Percentiles rank a stretch among this genome's conserved stretches.
These are phyloP conservation scores for Tragulus kanchil DNA, from an alignment of 2,113 vertebrate genomes.

Conservation along the genomic window DNA sequence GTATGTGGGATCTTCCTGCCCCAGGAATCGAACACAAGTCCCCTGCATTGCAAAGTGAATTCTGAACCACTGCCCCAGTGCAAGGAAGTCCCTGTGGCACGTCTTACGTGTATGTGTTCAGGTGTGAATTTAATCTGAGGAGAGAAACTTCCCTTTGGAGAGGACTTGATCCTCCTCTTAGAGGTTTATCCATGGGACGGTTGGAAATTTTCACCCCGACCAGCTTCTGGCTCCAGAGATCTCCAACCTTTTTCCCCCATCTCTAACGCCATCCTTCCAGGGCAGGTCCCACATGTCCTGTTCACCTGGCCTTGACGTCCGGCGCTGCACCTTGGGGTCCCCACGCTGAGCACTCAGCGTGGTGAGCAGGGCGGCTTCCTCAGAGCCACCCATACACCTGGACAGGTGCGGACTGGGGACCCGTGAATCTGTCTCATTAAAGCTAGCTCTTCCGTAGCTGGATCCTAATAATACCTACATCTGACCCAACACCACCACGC, in stretches of 20 bases:
- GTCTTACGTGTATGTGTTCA: rapidly evolving
- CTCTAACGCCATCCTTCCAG: neutral
- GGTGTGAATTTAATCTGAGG: neutral
- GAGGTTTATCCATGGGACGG: neutral
- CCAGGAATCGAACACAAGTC: neutral
- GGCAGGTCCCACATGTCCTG: rapidly evolving
- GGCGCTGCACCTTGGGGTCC: neutral
- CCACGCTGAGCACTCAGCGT: neutral
- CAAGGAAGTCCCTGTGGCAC: neutral
- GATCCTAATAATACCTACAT: neutral
- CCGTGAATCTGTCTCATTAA: neutral
- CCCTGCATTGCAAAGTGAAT: neutral
- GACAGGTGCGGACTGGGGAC: neutral
- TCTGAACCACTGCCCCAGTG: neutral
- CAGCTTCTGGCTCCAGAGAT: neutral
- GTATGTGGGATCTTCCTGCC: neutral
- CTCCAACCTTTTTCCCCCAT: no score
- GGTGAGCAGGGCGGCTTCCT: neutral
- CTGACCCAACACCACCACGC: neutral
- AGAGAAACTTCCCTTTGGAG: neutral
- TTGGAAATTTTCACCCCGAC: neutral
- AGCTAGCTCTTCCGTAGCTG: neutral
- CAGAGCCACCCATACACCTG: rapidly evolving
- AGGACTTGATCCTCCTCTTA: neutral
- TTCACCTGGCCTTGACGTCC: rapidly evolving